These are phyloP conservation scores for Calephelis perditalis DNA, from an alignment of 2,888 invertebrate species.

Conservation along the genomic window DNA sequence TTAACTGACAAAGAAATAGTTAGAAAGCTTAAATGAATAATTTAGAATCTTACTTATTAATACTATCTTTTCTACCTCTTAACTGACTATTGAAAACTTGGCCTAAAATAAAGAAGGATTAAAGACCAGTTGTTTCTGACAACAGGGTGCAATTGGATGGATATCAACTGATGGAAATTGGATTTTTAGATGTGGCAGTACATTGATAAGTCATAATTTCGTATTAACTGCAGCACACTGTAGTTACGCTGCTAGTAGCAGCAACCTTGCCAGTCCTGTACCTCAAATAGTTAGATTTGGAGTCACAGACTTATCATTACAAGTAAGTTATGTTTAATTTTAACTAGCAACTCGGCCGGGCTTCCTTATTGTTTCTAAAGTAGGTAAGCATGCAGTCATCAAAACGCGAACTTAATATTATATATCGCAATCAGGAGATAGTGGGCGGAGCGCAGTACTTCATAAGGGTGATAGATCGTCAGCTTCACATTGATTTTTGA, in stretches of 20 bases:
- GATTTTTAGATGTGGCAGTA: too few relatives aligned
- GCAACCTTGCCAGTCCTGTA: neutral
- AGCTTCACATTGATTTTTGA: too few relatives aligned
- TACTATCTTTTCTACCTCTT: too few relatives aligned
- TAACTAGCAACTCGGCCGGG: neutral
- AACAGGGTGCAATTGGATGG: conserved; percentile 45
- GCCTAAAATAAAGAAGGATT: neutral
- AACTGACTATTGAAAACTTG: neutral
- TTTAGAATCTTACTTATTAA: too few relatives aligned
- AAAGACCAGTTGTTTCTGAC: neutral
- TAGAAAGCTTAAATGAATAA: too few relatives aligned
- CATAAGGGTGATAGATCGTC: too few relatives aligned
- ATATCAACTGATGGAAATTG: conserved; percentile 34
- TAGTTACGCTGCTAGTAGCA: conserved; percentile 23
- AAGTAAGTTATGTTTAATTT: neutral
- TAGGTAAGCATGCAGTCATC: too few relatives aligned
- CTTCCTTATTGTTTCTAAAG: too few relatives aligned
- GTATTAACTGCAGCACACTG: conserved; percentile 84
- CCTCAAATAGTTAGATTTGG: neutral
- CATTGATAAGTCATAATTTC: conserved; percentile 46
- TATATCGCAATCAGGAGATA: too few relatives aligned
- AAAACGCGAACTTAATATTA: too few relatives aligned
- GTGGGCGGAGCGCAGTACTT: too few relatives aligned
- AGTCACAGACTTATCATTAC: neutral
- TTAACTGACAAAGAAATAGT: too few relatives aligned